Base-by-base conservation (phyloP, 2,113 vertebrate species). In the Coptodon rendalli region DNA sequence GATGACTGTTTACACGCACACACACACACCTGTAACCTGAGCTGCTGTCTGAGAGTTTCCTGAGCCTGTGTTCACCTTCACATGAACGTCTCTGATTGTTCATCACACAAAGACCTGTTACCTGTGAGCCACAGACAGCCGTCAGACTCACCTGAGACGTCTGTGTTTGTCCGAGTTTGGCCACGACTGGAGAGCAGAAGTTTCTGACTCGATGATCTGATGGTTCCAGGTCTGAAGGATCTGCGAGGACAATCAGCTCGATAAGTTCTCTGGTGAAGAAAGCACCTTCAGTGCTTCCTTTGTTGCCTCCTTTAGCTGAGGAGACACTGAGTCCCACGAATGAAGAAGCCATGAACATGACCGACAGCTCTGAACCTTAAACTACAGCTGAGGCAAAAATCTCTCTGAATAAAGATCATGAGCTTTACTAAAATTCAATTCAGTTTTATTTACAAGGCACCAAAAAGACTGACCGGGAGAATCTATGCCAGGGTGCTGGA, bases 1-100 rank as follows among this genome's bases (percentile, higher is more conserved):
- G 92, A 93, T 92, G 82, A 93, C 91, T 94, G 92, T 94, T 92
- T 93, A 94, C 76, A 92, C 80, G 85, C 34, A n/a, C 61, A 4
- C 57, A 17, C 89, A 78, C 87, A 84, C 89, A 90, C 90, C 53
- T 88, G 90, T 84, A 91, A 93, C 86, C 61, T 52, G 91, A 91
- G 82, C 53, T 40, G 59, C 76, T 73, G 68, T 73, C 38, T 73
- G 31, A 66, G 66, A 27, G 38, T 45, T 45, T 54, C 36, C 59
- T 59, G 56, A 59, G 56, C 56, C 27, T n/a, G 61, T 4, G 31
- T 36, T 66, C 61, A 66, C 61, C 61, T 73, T 73, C 38, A 73
- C 66, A 9, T 19, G 73, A 52, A n/a, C 76, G 5, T 73, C 66
- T 71, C 66, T 38, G 54, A 27, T 56, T 56, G 31, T 27, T 43